These are phyloP conservation scores for Chironomus tepperi DNA, from an alignment of 1,140 invertebrate genomes.

Conservation along the genomic window DNA sequence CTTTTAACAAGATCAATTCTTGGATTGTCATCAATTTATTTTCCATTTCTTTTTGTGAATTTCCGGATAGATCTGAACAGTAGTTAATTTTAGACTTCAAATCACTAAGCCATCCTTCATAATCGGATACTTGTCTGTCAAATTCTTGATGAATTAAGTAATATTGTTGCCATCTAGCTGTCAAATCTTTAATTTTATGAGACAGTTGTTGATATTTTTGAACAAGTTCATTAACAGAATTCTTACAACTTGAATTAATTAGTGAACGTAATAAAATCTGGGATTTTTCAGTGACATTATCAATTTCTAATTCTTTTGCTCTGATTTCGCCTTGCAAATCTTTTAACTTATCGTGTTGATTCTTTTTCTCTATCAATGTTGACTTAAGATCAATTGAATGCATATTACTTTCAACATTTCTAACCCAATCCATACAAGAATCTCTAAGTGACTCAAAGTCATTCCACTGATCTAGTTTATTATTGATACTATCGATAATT, in stretches of 20 bases:
- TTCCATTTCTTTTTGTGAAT: constrained; percentile 76
- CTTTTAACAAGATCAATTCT: constrained; percentile 78
- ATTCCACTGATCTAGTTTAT: constrained; percentile 79
- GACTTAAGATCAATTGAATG: constrained; percentile 83
- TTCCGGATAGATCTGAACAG: constrained; percentile 70
- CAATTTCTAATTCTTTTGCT: constrained; percentile 87
- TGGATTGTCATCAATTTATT: constrained; percentile 75
- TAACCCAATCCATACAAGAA: constrained; percentile 76
- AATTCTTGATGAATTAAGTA: constrained; percentile 84
- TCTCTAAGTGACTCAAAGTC: constrained; percentile 86
- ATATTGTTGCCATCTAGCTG: constrained; percentile 85
- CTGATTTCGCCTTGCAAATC: constrained; percentile 77
- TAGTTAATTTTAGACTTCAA: constrained; percentile 75
- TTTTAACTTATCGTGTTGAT: constrained; percentile 70
- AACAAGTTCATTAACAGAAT: constrained; percentile 73
- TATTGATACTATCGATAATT: constrained; percentile 67
- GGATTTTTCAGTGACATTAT: constrained; percentile 81
- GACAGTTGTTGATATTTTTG: constrained; percentile 85
- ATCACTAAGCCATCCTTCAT: constrained; percentile 73
- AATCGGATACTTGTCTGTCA: constrained; percentile 68
- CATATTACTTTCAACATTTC: constrained; percentile 77
- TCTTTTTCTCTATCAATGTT: constrained; percentile 71
- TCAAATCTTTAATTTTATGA: constrained; percentile 83
- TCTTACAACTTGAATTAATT: constrained; percentile 45
- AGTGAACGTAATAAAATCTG: constrained; percentile 69